Percentiles rank a stretch among this genome's conserved stretches.
phyloP scores from a whole-genome alignment of 2,888 invertebrate genomes.

The Prionchulus punctatus region DNA sequence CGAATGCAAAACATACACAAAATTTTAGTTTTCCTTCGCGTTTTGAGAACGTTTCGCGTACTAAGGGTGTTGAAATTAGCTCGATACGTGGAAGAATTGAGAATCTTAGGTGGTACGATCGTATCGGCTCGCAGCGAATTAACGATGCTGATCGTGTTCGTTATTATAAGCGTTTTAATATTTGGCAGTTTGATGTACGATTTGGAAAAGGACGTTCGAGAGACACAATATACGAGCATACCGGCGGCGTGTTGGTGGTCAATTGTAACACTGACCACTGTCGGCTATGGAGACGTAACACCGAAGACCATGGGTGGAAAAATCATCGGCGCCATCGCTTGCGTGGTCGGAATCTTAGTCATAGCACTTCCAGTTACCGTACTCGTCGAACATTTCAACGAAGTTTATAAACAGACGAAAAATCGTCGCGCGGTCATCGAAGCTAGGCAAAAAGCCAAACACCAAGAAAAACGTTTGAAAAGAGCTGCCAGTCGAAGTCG shows the following conservation, averaged over 20 bases:
- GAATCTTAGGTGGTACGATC: not conserved
- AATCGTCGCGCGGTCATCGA: too few relatives aligned
- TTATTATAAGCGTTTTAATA: not conserved
- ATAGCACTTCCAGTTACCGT: too few relatives aligned
- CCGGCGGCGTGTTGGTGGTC: not conserved
- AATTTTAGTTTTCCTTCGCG: not conserved
- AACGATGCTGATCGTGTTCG: not conserved
- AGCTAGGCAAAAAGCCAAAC: too few relatives aligned
- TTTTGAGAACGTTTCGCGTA: not conserved
- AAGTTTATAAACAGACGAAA: too few relatives aligned
- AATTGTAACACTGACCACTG: not conserved
- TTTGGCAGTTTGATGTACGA: not conserved
- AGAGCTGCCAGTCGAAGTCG: too few relatives aligned
- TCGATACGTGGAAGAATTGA: not conserved
- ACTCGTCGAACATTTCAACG: too few relatives aligned
- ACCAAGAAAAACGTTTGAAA: too few relatives aligned
- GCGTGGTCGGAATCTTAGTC: too few relatives aligned
- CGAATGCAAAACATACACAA: not conserved
- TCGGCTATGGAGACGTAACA: constrained; percentile 4
- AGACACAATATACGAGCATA: not conserved
- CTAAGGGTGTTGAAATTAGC: not conserved
- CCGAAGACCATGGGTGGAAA: too few relatives aligned
- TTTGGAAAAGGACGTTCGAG: not conserved
- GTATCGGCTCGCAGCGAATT: not conserved
- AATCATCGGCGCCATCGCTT: too few relatives aligned